These are phyloP conservation scores for Sarcophaga subvicina DNA, from an alignment of 2,888 invertebrate species.

Conservation along the genomic window DNA sequence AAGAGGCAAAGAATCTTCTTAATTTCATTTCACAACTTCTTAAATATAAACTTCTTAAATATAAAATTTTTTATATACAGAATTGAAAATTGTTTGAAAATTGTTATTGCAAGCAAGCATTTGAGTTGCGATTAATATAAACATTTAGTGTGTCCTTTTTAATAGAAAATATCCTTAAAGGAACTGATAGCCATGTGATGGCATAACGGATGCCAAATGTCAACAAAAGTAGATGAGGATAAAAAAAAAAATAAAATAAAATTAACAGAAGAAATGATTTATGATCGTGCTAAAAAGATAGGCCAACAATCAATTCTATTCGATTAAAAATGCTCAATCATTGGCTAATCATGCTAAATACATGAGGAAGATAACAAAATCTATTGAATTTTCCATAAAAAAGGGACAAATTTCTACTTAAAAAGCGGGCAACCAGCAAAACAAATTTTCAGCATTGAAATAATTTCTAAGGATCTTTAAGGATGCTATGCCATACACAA, in stretches of 20 bases:
- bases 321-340: slow-evolving; percentile 75
- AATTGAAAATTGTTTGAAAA: no score
- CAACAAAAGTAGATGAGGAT: slow-evolving; percentile 55
- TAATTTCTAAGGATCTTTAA: slow-evolving; percentile 14
- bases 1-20: no score
- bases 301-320: slow-evolving; percentile 40
- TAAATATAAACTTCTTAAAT: no score
- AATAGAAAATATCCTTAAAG: slow-evolving; percentile 13
- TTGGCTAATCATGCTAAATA: slow-evolving; percentile 72
- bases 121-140: no score
- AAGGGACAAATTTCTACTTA: not conserved
- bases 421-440: slow-evolving; percentile 64
- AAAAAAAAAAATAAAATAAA: not conserved
- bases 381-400: not conserved
- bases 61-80: no score
- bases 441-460: slow-evolving; percentile 54
- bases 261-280: slow-evolving; percentile 20
- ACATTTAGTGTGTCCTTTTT: not conserved
- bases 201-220: slow-evolving; percentile 71
- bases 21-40: no score
- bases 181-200: slow-evolving; percentile 65
- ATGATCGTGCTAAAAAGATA: slow-evolving; percentile 29
- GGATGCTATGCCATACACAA: not conserved
- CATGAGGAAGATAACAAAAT: not conserved
- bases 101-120: no score